phyloP scores from a whole-genome alignment of 2,888 invertebrate genomes.

The Ethmia dodecea region DNA sequence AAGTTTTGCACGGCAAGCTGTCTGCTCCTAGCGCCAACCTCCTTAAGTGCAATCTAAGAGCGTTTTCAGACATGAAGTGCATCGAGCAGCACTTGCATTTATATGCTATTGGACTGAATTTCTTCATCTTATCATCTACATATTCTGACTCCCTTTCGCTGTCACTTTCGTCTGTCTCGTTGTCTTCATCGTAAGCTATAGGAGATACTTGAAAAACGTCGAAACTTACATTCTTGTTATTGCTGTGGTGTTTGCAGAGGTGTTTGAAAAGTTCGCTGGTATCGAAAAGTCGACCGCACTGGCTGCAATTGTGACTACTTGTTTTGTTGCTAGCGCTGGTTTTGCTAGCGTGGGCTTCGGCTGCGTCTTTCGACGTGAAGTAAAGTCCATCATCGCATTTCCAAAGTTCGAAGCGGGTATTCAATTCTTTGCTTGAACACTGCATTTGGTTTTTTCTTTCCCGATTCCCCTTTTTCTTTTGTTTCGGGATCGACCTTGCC shows the following conservation, averaged over 20 bases:
- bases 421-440: too few species aligned
- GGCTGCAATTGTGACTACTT: conserved; percentile 33
- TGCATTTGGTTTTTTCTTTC: too few species aligned
- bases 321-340: conserved; percentile 18
- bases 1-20: too few species aligned
- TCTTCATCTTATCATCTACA: neutral
- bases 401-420: too few species aligned
- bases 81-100: conserved; percentile 1
- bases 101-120: neutral
- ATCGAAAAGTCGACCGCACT: conserved; percentile 32
- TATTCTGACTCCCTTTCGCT: too few species aligned
- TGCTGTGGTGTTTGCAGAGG: conserved; percentile 34
- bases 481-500: too few species aligned
- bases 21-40: too few species aligned
- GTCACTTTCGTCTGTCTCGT: too few species aligned
- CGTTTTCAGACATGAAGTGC: conserved; percentile 1
- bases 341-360: conserved; percentile 25
- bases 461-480: too few species aligned
- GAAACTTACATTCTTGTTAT: conserved; percentile 13
- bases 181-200: neutral
- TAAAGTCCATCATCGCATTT: conserved; percentile 19
- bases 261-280: conserved; percentile 33
- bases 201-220: neutral
- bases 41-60: neutral
- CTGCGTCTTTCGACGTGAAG: conserved; percentile 25